Evolutionary conservation across 2,888 invertebrate genomes (phyloP), one percentile per base, ranked within the genome.

Genomic region (Nomada fabriciana): DNA sequence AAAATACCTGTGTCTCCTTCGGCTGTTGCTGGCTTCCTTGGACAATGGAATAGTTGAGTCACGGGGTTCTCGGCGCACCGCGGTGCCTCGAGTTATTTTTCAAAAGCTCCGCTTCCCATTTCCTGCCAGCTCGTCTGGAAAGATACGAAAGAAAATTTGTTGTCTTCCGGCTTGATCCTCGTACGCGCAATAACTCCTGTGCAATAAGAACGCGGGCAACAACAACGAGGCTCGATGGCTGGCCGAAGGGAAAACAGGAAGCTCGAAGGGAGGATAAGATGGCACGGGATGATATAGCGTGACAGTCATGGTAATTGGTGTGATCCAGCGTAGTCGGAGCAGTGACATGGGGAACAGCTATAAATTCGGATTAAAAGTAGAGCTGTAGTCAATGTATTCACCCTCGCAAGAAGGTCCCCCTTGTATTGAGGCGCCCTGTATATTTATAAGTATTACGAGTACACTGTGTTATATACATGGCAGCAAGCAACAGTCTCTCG

Each of bases 111-210:
- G 67, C 65, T 61, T 63, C 55, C 65, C 57, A 53, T 75, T 57
- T 72, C 69, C 72, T 72, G 70, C 42, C 18, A 73, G 65, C 29
- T 63, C 55, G 61, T 59, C 80, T 64, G 76, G 69, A 75, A 79
- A 76, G 69, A 88, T 83, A 82, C 75, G 85, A 83, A 85, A 82
- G 86, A 75, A 86, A 91, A 92, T 90, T 91, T 91, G 90, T 91
- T 90, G 90, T 88, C 89, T 85, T 86, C 87, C 83, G 83, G 80
- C 76, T 80, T 74, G 86, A 81, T 83, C 83, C 83, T 88, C 88
- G 87, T 89, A 90, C 86, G 72, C 79, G 86, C 90, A 90, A 92
- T 92, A 91, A 91, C 90, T 91, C 85, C 36, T 36, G 80, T 25
- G 57, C 23, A 57, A 20, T 11, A 25, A 57, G 23, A 25, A 57